These are phyloP conservation scores for Gila robusta DNA, from an alignment of 2,797 vertebrate genomes.

Conservation along the genomic window DNA sequence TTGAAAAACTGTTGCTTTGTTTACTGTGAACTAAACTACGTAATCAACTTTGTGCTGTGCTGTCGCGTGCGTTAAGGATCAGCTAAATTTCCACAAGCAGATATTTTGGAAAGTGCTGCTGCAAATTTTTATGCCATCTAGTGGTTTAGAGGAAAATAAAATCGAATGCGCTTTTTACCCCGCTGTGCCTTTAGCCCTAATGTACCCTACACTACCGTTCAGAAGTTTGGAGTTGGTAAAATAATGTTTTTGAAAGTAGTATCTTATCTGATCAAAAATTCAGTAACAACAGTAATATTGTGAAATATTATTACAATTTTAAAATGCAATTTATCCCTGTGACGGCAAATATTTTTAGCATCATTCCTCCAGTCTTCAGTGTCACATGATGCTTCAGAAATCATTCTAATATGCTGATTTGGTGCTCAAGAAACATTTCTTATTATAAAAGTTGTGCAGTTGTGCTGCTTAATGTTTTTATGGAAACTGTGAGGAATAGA, in stretches of 20 bases:
- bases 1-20: no score
- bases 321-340: background rate
- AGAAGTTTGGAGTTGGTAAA: background rate
- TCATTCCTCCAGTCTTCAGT: background rate
- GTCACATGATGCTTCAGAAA: background rate
- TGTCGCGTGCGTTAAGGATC: no score
- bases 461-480: background rate
- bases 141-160: no score
- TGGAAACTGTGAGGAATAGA: background rate
- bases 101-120: no score
- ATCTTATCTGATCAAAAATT: background rate
- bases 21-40: no score
- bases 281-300: background rate
- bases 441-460: background rate
- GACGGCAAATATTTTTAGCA: background rate
- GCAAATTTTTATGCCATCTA: no score
- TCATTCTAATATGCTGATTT: background rate
- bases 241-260: background rate
- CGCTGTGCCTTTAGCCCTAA: no score
- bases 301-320: background rate
- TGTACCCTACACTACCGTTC: background rate
- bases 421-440: background rate
- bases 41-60: no score
- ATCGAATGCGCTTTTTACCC: no score
- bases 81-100: no score